Evolutionary conservation across 2,888 invertebrate species (phyloP).

Genomic region (Aporophyla nigra): DNA sequence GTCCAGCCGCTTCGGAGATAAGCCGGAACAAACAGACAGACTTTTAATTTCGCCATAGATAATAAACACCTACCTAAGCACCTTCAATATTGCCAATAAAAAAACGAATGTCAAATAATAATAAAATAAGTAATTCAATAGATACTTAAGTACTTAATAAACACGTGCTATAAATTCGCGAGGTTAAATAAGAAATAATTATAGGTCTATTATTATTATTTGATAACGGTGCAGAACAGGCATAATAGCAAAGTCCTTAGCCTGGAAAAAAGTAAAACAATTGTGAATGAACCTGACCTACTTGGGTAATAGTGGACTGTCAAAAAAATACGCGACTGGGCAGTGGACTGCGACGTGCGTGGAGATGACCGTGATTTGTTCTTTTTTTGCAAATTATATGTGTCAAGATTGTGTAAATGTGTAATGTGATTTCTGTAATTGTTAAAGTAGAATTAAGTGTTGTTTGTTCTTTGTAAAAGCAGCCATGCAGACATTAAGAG

Average conservation of each 20-base stretch:
- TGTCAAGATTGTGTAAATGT: constrained; percentile 43
- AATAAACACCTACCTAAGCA: background rate
- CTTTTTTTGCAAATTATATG: background rate
- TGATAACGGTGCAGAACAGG: constrained; percentile 37
- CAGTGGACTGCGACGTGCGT: constrained; percentile 35
- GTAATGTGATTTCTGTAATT: background rate
- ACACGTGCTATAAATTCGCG: constrained; percentile 12
- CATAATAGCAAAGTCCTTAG: constrained; percentile 60
- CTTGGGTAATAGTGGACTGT: constrained; percentile 57
- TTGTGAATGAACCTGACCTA: constrained; percentile 67
- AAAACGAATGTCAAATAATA: constrained; percentile 16
- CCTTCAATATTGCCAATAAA: constrained; percentile 1
- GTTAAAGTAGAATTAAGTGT: background rate
- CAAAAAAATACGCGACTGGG: constrained; percentile 47
- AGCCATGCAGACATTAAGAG: background rate
- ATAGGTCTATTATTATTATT: constrained; percentile 49
- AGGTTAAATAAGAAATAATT: constrained; percentile 44
- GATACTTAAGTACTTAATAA: background rate
- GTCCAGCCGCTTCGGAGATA: too few species aligned
- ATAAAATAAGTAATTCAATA: background rate
- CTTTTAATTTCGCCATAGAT: background rate
- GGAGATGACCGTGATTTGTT: constrained; percentile 32
- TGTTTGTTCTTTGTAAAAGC: background rate
- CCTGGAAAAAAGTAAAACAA: constrained; percentile 54
- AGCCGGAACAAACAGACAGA: too few species aligned